Conservation (phyloP, 2,113 vertebrate genomes). For the Tupaia chinensis region DNA sequence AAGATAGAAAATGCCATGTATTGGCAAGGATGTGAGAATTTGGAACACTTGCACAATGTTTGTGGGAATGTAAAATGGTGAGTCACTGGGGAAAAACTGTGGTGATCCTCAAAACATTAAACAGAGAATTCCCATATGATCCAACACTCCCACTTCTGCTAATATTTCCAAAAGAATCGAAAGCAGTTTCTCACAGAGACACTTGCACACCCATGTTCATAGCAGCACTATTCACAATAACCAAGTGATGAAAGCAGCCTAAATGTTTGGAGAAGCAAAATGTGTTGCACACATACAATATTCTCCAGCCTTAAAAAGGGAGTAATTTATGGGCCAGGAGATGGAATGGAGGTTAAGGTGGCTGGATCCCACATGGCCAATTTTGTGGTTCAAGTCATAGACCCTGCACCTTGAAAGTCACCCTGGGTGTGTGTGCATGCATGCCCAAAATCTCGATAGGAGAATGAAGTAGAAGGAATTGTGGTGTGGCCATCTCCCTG, state of each 20-base stretch:
- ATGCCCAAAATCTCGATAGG: too few species aligned
- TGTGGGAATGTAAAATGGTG: background rate
- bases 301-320: background rate
- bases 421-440: too few species aligned
- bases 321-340: background rate
- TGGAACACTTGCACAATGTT: background rate
- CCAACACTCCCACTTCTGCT: background rate
- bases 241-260: background rate
- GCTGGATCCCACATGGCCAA: too few species aligned
- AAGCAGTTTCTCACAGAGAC: background rate
- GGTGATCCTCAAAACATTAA: background rate
- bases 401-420: too few species aligned
- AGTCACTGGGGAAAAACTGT: background rate
- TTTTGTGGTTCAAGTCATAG: too few species aligned
- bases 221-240: background rate
- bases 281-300: background rate
- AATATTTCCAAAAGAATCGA: background rate
- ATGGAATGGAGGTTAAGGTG: too few species aligned
- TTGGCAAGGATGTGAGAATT: background rate
- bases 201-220: background rate
- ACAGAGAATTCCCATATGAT: background rate
- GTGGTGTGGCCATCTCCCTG: too few species aligned
- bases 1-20: background rate
- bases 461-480: too few species aligned
- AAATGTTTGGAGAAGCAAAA: background rate